Evolutionary conservation across 2,797 vertebrate genomes (phyloP).

Genomic region (Heteromormyrus szaboi): DNA sequence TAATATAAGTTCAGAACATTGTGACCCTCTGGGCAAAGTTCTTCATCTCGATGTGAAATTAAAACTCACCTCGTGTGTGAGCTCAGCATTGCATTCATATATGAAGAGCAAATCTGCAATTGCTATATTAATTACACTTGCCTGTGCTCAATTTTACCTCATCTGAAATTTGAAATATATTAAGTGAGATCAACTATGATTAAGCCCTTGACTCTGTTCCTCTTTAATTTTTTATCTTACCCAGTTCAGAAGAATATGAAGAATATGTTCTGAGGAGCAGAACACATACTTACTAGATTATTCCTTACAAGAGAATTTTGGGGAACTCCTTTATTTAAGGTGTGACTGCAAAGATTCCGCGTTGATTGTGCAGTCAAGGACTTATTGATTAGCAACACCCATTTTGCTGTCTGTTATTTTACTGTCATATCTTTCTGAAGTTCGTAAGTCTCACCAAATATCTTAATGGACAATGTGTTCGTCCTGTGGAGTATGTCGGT

Average conservation of each 20-base stretch:
- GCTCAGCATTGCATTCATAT: not conserved
- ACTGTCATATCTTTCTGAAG: not conserved
- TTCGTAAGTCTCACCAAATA: not conserved
- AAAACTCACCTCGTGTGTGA: constrained; percentile 9
- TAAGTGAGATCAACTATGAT: constrained; percentile 18
- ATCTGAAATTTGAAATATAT: constrained; percentile 22
- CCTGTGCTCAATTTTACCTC: constrained; percentile 15
- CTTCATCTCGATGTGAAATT: constrained; percentile 13
- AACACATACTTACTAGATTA: not conserved
- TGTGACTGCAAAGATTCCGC: not conserved
- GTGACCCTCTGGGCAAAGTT: not conserved
- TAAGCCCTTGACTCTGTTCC: constrained; percentile 21
- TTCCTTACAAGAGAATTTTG: not conserved
- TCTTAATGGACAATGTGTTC: not conserved
- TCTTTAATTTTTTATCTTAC: constrained; percentile 17
- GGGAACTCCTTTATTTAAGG: not conserved
- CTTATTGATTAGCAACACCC: not conserved
- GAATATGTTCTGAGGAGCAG: not conserved
- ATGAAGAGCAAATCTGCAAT: constrained; percentile 10
- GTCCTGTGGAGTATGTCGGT: not conserved
- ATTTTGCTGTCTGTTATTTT: not conserved
- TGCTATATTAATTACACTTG: constrained; percentile 19
- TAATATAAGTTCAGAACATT: constrained; percentile 10
- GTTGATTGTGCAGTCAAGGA: not conserved
- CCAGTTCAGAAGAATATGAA: constrained; percentile 12